Conservation (phyloP, 2,888 invertebrate genomes). For the Spilosoma lubricipeda region DNA sequence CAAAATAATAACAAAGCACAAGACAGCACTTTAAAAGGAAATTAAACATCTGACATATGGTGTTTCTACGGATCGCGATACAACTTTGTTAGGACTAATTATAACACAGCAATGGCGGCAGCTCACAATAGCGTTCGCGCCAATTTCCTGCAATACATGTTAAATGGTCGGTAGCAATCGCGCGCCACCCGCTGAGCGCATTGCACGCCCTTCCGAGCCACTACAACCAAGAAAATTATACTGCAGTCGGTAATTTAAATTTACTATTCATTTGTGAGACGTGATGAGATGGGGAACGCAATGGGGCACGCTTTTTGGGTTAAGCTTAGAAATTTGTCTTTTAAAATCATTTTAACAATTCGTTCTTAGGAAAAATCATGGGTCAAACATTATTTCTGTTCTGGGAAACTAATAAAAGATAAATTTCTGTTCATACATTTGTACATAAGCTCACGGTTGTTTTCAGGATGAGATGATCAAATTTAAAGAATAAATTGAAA, state of each 20-base stretch:
- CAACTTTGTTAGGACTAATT: constrained; percentile 64
- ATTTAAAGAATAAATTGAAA: background rate
- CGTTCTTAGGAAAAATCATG: background rate
- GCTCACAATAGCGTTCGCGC: constrained; percentile 48
- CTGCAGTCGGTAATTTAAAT: constrained; percentile 25
- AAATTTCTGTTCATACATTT: background rate
- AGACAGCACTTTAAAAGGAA: constrained; percentile 8
- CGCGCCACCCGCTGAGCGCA: constrained; percentile 42
- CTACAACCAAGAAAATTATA: constrained; percentile 36
- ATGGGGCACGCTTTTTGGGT: background rate
- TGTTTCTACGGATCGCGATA: constrained; percentile 33
- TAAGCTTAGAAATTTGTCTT: constrained; percentile 6
- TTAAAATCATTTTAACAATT: background rate
- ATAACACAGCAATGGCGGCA: constrained; percentile 61
- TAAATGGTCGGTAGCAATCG: constrained; percentile 68
- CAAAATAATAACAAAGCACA: background rate
- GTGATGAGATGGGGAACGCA: background rate
- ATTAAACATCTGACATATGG: constrained; percentile 16
- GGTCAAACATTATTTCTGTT: background rate
- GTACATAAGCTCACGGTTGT: too few relatives aligned
- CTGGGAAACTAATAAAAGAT: background rate
- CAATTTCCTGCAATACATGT: constrained; percentile 75
- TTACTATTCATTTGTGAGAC: constrained; percentile 29
- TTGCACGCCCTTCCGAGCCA: constrained; percentile 50
- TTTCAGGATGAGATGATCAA: background rate